Evolutionary conservation across 2,797 vertebrate genomes (phyloP), one percentile per base, ranked within the genome.

Genomic region (Pelodytes ibericus): DNA sequence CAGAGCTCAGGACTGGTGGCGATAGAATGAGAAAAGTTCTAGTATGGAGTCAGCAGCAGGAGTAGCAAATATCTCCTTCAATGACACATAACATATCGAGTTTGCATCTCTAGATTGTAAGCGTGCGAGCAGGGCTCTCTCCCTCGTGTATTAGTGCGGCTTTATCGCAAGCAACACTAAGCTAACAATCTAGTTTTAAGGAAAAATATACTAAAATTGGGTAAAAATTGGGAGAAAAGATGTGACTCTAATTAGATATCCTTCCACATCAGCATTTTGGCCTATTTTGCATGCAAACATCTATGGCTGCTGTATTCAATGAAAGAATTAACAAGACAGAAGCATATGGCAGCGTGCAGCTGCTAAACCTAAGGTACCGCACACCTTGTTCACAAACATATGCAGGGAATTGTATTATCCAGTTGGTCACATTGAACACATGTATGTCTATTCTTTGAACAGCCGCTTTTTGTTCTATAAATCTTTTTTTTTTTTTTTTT

Each of bases 211-310:
- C 71, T 63, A 39, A 74, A 79, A 73, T 72, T 77, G 62, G 62
- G 67, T 61, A 29, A 44, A 77, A 78, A 72, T 78, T 68, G 77
- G 77, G 64, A 73, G 71, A 74, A 69, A 66, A 69, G 70, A 73
- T 74, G 58, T 25, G 31, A 56, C 64, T 58, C 58, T 69, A 79
- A 79, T 79, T 73, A 79, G 64, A 79, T 58, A 73, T 66, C 41
- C 33, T 69, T 79, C 64, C 77, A 73, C 77, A 79, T 79, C 77
- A 79, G 77, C 77, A 79, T 73, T 79, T 79, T 79, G 58, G 56
- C 24, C 64, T 79, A 62, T 66, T 74, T 79, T 79, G 64, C 64
- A 68, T 79, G 69, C 71, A 73, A 62, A 79, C 71, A 73, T 79
- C 77, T 79, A 79, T 79, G 33, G 60, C 64, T 53, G 64, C 31